A percentile compares a stretch with the other conserved stretches of the same genome.
Evolutionary conservation across 2,797 vertebrate species (phyloP).

Genomic region (Myotis vivesi): DNA sequence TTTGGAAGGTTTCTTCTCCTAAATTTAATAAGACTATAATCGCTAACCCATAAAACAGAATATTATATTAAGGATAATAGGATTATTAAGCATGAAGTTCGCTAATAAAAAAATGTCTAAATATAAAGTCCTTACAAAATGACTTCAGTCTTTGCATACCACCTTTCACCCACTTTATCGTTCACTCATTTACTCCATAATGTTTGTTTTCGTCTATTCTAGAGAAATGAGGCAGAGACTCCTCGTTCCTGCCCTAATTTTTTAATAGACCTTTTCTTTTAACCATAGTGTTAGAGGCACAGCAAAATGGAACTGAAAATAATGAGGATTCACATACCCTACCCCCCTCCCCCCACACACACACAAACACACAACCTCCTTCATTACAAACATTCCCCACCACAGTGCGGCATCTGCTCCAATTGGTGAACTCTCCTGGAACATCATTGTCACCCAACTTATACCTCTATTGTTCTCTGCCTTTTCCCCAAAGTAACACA

Average conservation of each 20-base stretch:
- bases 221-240: not conserved
- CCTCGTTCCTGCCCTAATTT: not conserved
- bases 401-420: not conserved
- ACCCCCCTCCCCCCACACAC: accelerated
- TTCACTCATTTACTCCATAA: not conserved
- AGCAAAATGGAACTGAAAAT: not conserved
- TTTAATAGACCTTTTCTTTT: not conserved
- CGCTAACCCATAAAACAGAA: slow-evolving; percentile 43
- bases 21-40: slow-evolving; percentile 48
- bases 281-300: not conserved
- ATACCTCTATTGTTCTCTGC: not conserved
- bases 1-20: slow-evolving; percentile 30
- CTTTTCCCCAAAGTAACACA: not conserved
- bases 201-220: not conserved
- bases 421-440: accelerated
- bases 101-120: not conserved
- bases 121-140: slow-evolving; percentile 7
- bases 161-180: not conserved
- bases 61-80: slow-evolving; percentile 17
- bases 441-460: not conserved
- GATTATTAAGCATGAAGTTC: slow-evolving; percentile 19
- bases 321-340: not conserved
- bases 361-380: too few relatives aligned
- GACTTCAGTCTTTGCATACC: not conserved
- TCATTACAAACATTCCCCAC: not conserved